Evolutionary conservation across 2,888 invertebrate genomes (phyloP).

Genomic region (Apamea monoglypha): DNA sequence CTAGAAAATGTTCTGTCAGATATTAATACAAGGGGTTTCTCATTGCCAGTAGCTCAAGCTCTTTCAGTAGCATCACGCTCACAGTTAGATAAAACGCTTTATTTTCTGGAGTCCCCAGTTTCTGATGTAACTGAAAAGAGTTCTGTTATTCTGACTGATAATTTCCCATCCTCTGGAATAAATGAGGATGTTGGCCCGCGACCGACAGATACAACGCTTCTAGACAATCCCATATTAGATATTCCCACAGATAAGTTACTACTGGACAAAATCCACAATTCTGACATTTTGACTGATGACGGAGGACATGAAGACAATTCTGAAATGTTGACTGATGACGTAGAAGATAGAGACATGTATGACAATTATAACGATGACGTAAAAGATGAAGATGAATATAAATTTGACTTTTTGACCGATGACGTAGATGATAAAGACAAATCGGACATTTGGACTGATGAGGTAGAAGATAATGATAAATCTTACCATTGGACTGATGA

Average conservation of each 20-base stretch:
- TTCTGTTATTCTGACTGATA: neutral
- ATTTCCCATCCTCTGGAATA: neutral
- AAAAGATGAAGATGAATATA: neutral
- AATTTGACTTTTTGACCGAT: neutral
- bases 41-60: slow-evolving; percentile 2
- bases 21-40: slow-evolving; percentile 19
- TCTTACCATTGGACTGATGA: neutral
- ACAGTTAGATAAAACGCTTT: slow-evolving; percentile 34
- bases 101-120: neutral
- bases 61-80: slow-evolving; percentile 4
- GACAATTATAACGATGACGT: neutral
- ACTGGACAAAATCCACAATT: neutral
- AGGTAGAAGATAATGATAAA: neutral
- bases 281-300: neutral
- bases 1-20: slow-evolving; percentile 38
- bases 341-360: neutral
- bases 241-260: neutral
- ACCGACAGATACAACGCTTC: neutral
- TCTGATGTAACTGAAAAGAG: neutral
- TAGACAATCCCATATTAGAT: neutral
- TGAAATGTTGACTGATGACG: neutral
- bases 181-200: neutral
- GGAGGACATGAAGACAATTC: neutral
- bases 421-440: neutral
- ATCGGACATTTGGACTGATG: neutral